Evolutionary conservation across 2,797 vertebrate genomes (phyloP).

Genomic region (Leptatherina wallacei): DNA sequence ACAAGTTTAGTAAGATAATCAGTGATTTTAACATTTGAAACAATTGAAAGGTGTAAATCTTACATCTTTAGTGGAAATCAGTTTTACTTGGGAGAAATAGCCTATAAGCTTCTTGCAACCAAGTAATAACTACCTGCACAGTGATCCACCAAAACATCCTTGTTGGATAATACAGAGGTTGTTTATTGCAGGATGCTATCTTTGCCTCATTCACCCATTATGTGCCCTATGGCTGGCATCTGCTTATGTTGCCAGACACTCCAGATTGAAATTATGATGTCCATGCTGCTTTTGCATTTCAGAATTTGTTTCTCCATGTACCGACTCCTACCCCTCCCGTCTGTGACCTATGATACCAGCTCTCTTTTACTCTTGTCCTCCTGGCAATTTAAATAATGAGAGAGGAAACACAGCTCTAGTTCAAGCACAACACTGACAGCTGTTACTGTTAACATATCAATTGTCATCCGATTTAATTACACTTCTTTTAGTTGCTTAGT

Average conservation of each 20-base stretch:
- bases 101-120: constrained; percentile 3
- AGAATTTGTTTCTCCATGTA: constrained; percentile 22
- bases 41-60: background rate
- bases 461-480: constrained; percentile 52
- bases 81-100: too few relatives aligned
- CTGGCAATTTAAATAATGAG: constrained; percentile 54
- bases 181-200: constrained; percentile 1
- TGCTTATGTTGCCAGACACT: background rate
- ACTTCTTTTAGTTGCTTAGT: constrained; percentile 41
- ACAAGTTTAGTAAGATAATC: background rate
- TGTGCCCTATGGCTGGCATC: constrained; percentile 8
- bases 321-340: constrained; percentile 26
- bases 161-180: background rate
- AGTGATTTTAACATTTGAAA: background rate
- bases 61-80: constrained; percentile 6
- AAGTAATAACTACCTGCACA: background rate
- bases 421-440: constrained; percentile 47
- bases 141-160: constrained; percentile 3
- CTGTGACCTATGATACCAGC: constrained; percentile 47
- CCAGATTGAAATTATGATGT: constrained; percentile 20
- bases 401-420: constrained; percentile 57
- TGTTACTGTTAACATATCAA: constrained; percentile 44
- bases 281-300: constrained; percentile 25
- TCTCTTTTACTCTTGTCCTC: constrained; percentile 38
- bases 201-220: constrained; percentile 13